Base-by-base conservation (phyloP, 2,113 vertebrate species). In the Leptosomus discolor region DNA sequence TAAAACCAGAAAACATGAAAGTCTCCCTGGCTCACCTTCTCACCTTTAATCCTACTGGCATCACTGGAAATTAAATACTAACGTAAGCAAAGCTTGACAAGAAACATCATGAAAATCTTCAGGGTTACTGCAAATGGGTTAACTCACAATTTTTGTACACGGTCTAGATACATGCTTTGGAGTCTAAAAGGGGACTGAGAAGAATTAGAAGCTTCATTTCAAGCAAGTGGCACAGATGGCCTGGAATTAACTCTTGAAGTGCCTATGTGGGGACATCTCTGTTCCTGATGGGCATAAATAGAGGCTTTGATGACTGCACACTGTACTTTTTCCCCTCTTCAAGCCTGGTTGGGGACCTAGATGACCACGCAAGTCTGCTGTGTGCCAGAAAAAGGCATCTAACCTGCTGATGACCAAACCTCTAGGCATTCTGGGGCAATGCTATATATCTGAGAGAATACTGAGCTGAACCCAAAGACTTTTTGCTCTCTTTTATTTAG, bases 401-500 rank as follows among this genome's bases (percentile, higher is more conserved):
- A 69, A 73, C 39, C 41, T 80, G 39, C 26, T 79, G 22, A 51
- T 61, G 27, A 61, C 11, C n/a, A 50, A 74, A 81, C 14, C 18
- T 65, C 18, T 56, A 18, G 0, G 2, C 0, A 1, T 41, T 76
- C 36, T 70, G 54, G 20, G n/a, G 24, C 22, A 86, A 32, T 32
- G 41, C 11, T 39, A 8, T 12, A 8, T 50, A 45, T 19, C 11
- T 11, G 24, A 73, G 50, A 85, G 34, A 83, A 26, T n/a, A 76
- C 8, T 64, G 54, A 83, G 20, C 27, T 79, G 76, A 65, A 30
- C 18, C n/a, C 16, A 3, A 82, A 76, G 24, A 34, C 9, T 24
- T 39, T 70, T 32, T 68, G 22, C 27, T 85, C 37, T 41, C 16
- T 76, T 76, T 81, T 57, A 34, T 51, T 19, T 10, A 78, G 87